These are phyloP conservation scores for Cebidichthys violaceus DNA, from an alignment of 2,113 vertebrate genomes.

Conservation along the genomic window DNA sequence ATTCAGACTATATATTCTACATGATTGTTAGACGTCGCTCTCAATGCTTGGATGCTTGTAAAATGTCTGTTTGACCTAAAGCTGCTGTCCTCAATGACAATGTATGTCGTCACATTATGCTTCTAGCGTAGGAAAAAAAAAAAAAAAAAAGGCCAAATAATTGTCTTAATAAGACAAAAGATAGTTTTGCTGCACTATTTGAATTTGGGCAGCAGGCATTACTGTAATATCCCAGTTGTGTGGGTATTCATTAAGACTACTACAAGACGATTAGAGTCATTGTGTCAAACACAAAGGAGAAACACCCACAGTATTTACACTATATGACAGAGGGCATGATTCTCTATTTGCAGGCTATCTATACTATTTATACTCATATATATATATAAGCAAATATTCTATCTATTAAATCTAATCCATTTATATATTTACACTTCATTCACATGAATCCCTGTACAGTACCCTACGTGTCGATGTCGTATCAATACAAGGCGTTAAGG, in stretches of 20 bases:
- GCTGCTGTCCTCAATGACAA: constrained; percentile 13
- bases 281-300: constrained; percentile 43
- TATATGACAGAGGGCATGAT: constrained; percentile 39
- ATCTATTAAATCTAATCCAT: constrained; percentile 57
- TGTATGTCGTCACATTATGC: not conserved
- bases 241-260: constrained; percentile 24
- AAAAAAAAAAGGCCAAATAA: constrained; percentile 17
- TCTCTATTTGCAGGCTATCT: constrained; percentile 63
- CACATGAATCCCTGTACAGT: constrained; percentile 45
- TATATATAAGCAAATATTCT: constrained; percentile 57
- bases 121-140: not conserved
- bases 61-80: constrained; percentile 30
- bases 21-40: constrained; percentile 60
- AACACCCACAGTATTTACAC: constrained; percentile 70
- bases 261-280: constrained; percentile 21
- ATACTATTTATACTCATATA: constrained; percentile 66
- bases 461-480: constrained; percentile 34
- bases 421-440: constrained; percentile 67
- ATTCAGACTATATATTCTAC: constrained; percentile 39
- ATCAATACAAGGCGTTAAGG: constrained; percentile 36
- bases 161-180: constrained; percentile 13
- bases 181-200: constrained; percentile 20
- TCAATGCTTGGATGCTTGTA: constrained; percentile 25
- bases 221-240: constrained; percentile 36
- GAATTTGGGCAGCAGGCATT: constrained; percentile 35